Conservation (phyloP, 2,888 invertebrate species). For the Ceratothoa steindachneri region DNA sequence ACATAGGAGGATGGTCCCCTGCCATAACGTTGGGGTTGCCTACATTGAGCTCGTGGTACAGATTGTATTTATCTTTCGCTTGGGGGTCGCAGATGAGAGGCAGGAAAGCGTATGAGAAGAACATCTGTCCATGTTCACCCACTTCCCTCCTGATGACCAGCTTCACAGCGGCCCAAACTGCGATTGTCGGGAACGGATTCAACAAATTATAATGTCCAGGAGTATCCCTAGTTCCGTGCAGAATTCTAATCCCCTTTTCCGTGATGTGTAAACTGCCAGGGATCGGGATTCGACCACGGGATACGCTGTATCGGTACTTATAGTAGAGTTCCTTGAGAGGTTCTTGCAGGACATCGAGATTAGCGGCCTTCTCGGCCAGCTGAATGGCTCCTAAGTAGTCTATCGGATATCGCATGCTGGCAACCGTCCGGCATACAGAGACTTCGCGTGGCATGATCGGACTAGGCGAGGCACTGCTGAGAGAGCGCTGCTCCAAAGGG, state of each 20-base stretch:
- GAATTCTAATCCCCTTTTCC: constrained; percentile 42
- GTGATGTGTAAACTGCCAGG: constrained; percentile 66
- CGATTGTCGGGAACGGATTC: constrained; percentile 84
- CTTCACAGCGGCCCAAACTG: constrained; percentile 88
- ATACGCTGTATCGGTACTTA: constrained; percentile 54
- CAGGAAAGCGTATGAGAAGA: constrained; percentile 69
- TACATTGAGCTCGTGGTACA: constrained; percentile 45
- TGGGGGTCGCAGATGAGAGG: constrained; percentile 74
- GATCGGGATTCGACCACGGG: constrained; percentile 56
- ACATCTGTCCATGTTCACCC: constrained; percentile 48
- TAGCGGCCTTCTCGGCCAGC: constrained; percentile 67
- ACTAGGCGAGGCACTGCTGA: not conserved
- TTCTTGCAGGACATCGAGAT: constrained; percentile 73
- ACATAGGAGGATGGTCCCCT: constrained; percentile 69
- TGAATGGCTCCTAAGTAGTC: constrained; percentile 78
- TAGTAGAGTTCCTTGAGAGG: constrained; percentile 72
- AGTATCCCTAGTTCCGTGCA: constrained; percentile 24
- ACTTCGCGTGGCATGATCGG: not conserved
- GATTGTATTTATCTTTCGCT: constrained; percentile 46
- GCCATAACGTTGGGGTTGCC: constrained; percentile 43
- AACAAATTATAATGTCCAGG: constrained; percentile 36
- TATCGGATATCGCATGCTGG: constrained; percentile 55
- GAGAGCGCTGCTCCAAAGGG: constrained; percentile 14
- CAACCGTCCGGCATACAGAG: constrained; percentile 15
- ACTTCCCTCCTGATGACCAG: constrained; percentile 60